phyloP scores from a whole-genome alignment of 2,797 vertebrate genomes.

The Myoxocephalus aenaeus region DNA sequence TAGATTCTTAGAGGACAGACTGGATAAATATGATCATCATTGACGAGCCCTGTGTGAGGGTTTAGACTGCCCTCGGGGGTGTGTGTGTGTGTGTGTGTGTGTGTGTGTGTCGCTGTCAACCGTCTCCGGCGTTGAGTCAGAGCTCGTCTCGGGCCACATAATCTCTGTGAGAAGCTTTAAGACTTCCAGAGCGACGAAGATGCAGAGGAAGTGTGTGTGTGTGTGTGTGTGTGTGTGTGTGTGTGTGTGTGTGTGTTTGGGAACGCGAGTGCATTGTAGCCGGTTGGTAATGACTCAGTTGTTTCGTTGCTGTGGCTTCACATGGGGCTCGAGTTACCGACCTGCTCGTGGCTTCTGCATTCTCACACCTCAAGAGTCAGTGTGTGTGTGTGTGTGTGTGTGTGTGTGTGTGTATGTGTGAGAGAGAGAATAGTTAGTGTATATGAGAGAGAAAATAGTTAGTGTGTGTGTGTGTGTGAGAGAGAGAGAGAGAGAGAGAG shows the following conservation, averaged over 20 bases:
- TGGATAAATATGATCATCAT: no score
- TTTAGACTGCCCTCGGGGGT: neutral
- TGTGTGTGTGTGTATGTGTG: no score
- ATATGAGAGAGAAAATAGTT: no score
- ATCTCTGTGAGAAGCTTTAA: slow-evolving; percentile 65
- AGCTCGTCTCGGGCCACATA: slow-evolving; percentile 44
- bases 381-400: no score
- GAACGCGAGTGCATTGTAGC: slow-evolving; percentile 58
- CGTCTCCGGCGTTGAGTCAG: slow-evolving; percentile 32
- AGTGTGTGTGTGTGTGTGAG: no score
- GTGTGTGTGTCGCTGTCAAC: neutral
- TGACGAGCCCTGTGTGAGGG: neutral
- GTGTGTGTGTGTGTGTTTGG: neutral
- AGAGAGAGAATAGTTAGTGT: no score
- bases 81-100: no score
- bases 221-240: slow-evolving; percentile 8
- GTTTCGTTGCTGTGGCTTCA: slow-evolving; percentile 69
- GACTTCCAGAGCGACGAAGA: neutral
- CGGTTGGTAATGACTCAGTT: slow-evolving; percentile 58
- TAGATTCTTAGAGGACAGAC: neutral
- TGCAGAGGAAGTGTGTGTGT: slow-evolving; percentile 6
- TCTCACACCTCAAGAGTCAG: slow-evolving; percentile 57
- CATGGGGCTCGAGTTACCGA: slow-evolving; percentile 76
- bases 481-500: no score
- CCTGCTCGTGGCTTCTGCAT: slow-evolving; percentile 50